Base-by-base conservation (phyloP, 1,140 invertebrate species). In the Manduca sexta region DNA sequence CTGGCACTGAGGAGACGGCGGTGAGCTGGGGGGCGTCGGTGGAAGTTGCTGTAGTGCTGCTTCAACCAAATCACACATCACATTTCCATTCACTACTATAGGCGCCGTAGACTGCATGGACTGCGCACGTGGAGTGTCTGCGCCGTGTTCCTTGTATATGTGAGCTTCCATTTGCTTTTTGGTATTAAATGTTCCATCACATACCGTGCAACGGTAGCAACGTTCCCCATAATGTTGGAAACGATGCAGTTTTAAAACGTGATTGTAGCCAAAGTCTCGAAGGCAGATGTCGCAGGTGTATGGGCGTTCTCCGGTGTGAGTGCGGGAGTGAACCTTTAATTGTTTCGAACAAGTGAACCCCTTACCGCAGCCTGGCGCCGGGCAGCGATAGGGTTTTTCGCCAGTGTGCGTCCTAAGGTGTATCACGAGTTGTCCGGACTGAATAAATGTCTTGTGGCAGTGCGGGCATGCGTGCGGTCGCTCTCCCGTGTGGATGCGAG, bases 381-480 rank as follows among this genome's bases (percentile, higher is more conserved):
- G 87, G 73, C 96, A 98, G 10, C 95, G 93, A 69, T 96, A 97
- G 0, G 95, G 95, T 74, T 96, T 96, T 84, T 96, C 94, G 1
- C 95, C 93, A 0, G 97, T 98, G 78, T 99, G 93, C 0, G 94
- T 95, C 12, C 94, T 87, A 87, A 93, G 91, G 69, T 95, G 94
- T 51, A 95, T 95, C 0, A 95, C 93, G 50, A 95, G 70, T 64
- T 95, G 94, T 2, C 97, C 94, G 30, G 93, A 94, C 69, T 96
- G 94, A 17, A 96, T 96, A 72, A 96, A 97, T 0, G 94, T 95
- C 74, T 96, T 96, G 43, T 92, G 91, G 76, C 97, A 99, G 38
- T 97, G 91, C n/a, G 91, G 92, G 75, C 97, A 99, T 64, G 94
- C 94, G 82, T 97, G 97, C 0, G 97, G 97, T 15, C 96, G 89